Evolutionary conservation across 2,797 vertebrate genomes (phyloP).

Genomic region (Anableps anableps): DNA sequence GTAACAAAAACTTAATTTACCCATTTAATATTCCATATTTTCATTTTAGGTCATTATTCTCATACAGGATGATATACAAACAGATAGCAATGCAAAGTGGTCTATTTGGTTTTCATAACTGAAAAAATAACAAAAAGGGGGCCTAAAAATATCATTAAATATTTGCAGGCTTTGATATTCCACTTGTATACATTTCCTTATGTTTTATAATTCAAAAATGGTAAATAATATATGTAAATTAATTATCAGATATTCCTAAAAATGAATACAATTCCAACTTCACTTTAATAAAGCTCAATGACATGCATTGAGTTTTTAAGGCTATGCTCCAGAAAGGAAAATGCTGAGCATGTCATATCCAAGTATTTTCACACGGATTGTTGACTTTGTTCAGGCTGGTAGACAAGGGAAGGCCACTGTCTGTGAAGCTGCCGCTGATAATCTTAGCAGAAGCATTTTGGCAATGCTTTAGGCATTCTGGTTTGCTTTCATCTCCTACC

Average conservation of each 20-base stretch:
- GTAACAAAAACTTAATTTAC: no score
- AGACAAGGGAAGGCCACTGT: slow-evolving; percentile 62
- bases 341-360: slow-evolving; percentile 59
- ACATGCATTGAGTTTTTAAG: slow-evolving; percentile 23
- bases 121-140: not conserved
- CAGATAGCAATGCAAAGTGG: not conserved
- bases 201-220: not conserved
- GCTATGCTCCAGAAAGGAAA: slow-evolving; percentile 60
- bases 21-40: no score
- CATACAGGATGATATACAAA: no score
- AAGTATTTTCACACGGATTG: slow-evolving; percentile 57
- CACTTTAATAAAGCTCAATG: slow-evolving; percentile 14
- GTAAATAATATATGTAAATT: not conserved
- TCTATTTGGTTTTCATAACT: not conserved
- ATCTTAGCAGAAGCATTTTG: slow-evolving; percentile 55
- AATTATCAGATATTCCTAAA: not conserved
- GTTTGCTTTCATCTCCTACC: slow-evolving; percentile 61
- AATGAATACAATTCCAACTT: slow-evolving; percentile 14
- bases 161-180: not conserved
- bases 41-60: no score
- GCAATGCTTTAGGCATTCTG: slow-evolving; percentile 48
- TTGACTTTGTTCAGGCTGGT: slow-evolving; percentile 68
- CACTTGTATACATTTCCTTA: not conserved
- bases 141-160: not conserved
- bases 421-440: slow-evolving; percentile 65